Base-by-base conservation (phyloP, 2,113 vertebrate species). In the Camelus bactrianus region DNA sequence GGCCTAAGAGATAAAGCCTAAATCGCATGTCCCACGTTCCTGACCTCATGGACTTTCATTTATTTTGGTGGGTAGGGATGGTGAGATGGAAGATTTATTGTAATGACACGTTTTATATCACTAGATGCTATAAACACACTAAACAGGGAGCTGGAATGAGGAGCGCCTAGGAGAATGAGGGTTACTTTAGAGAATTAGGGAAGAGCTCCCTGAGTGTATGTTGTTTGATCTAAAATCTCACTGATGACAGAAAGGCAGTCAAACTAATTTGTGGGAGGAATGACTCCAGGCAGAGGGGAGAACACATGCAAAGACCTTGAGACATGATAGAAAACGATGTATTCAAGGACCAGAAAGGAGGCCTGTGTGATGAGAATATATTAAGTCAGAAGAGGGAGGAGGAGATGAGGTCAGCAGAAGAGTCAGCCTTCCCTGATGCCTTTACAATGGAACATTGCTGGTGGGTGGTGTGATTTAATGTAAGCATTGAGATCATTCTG, bases 301-400 rank as follows among this genome's bases (percentile, higher is more conserved):
- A 84, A 9, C 30, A 26, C 24, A 15, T 79, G 11, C 13, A 79
- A 89, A 87, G 86, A 83, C 54, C 81, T 85, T 67, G 83, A 93
- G 79, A 54, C 60, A 32, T 30, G 28, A 70, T n/a, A 35, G 85
- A 87, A 92, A 95, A 87, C 56, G 30, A 91, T 50, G 56, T 62
- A 28, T 30, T 90, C n/a, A 86, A 82, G 79, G 50, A 48, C 73
- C 6, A 70, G 86, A 91, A 91, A 96, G 58, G 24, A 58, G 48
- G 52, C 17, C 30, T 50, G 13, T 70, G 77, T 46, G 56, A 65
- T 50, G 79, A 79, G 80, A 93, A 83, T 77, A 80, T 9, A 77
- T 54, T 65, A 17, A 50, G 4, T 22, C n/a, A 48, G 50, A 75
- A 85, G 19, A 52, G 14, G 9, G 62, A 75, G 9, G 38, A 70